A percentile compares a stretch with the other conserved stretches of the same genome.
Conservation (phyloP, 2,797 vertebrate species). For the Danio choprae region DNA sequence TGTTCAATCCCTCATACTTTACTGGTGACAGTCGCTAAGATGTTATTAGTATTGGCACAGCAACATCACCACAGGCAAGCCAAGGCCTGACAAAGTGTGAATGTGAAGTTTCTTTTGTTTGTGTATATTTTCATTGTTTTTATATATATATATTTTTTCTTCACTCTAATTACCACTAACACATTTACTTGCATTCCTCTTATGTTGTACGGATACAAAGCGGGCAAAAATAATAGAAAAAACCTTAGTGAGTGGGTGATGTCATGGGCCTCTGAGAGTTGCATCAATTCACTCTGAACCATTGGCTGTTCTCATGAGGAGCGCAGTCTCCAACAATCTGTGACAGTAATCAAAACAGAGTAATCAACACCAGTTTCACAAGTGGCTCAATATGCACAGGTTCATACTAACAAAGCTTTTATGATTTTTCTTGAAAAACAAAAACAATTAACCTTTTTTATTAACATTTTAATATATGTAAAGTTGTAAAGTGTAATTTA, state of each 20-base stretch:
- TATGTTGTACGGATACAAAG: conserved; percentile 63
- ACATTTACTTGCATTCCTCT: conserved; percentile 63
- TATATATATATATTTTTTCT: conserved; percentile 61
- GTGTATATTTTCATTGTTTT: conserved; percentile 60
- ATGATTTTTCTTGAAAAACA: conserved; percentile 49
- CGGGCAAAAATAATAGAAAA: conserved; percentile 35
- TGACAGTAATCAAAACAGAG: conserved; percentile 37
- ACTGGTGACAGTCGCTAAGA: conserved; percentile 59
- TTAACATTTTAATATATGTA: conserved; percentile 74
- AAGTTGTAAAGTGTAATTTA: conserved; percentile 84
- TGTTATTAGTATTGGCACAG: conserved; percentile 64
- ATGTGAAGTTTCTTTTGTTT: conserved; percentile 70
- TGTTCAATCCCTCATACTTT: conserved; percentile 69
- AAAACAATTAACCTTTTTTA: conserved; percentile 62
- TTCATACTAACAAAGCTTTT: conserved; percentile 60
- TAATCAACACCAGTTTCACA: conserved; percentile 39
- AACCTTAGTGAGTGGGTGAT: conserved; percentile 54
- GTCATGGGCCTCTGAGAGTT: conserved; percentile 69
- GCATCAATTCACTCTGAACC: conserved; percentile 57
- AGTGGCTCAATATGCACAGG: conserved; percentile 54
- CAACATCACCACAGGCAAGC: conserved; percentile 63
- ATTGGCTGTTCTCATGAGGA: conserved; percentile 46
- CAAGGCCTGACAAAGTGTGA: conserved; percentile 68
- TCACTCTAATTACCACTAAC: conserved; percentile 44
- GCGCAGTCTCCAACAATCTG: conserved; percentile 42